Percentiles rank a stretch among this genome's conserved stretches.
These are phyloP conservation scores for Acrossocheilus wenchowensis DNA, from an alignment of 2,797 vertebrate genomes.

Conservation along the genomic window DNA sequence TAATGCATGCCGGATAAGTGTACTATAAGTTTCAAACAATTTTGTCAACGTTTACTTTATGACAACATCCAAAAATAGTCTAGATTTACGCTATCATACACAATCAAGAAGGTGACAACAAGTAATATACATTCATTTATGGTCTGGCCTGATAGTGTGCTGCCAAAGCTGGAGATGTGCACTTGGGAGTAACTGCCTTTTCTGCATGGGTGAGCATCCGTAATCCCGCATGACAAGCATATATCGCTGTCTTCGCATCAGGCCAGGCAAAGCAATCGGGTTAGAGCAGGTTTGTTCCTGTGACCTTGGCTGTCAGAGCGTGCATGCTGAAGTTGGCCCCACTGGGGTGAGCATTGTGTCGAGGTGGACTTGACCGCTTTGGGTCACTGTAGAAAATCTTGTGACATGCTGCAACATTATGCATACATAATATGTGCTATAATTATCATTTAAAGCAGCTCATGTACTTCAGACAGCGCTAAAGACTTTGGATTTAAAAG, in stretches of 20 bases:
- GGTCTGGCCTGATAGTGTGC: constrained; percentile 1
- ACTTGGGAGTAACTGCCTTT: constrained; percentile 51
- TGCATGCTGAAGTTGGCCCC: constrained; percentile 10
- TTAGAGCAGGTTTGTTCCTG: constrained; percentile 33
- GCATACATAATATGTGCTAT: constrained; percentile 20
- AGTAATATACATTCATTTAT: constrained; percentile 49
- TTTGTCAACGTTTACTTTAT: not conserved
- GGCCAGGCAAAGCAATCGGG: constrained; percentile 28
- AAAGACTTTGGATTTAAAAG: not conserved
- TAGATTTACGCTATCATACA: constrained; percentile 41
- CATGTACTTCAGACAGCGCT: not conserved
- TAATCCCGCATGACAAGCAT: constrained; percentile 57
- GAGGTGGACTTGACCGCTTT: constrained; percentile 23
- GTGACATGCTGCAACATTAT: constrained; percentile 29
- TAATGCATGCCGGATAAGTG: not conserved
- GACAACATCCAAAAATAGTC: constrained; percentile 27
- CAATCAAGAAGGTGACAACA: constrained; percentile 48
- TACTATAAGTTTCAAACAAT: constrained; percentile 20
- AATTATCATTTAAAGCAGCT: constrained; percentile 30
- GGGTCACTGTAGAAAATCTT: constrained; percentile 28
- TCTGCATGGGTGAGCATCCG: constrained; percentile 49
- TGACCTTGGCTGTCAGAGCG: constrained; percentile 49
- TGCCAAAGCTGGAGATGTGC: constrained; percentile 42
- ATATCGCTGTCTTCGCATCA: constrained; percentile 48
- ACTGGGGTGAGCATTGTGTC: constrained; percentile 33